Evolutionary conservation across 1,140 invertebrate genomes (phyloP).

Genomic region (Drosophila rufa): DNA sequence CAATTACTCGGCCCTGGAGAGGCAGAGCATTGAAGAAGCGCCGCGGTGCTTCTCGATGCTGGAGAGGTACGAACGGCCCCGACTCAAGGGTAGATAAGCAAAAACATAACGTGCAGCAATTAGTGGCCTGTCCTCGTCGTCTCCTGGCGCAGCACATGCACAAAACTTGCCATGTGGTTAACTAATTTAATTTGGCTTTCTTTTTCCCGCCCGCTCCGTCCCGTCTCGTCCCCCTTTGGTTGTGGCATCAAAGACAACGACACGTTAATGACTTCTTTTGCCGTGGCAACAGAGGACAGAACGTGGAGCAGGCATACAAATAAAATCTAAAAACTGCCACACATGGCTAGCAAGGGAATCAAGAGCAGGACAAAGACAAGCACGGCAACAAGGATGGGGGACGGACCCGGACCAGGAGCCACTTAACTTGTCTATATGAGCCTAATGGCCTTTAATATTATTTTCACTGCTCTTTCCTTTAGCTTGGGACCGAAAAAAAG

Average conservation of each 20-base stretch:
- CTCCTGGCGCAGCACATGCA: constrained; percentile 43
- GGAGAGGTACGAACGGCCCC: not conserved
- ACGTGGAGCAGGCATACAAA: constrained; percentile 65
- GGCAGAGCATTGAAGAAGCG: constrained; percentile 1
- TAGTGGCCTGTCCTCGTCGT: constrained; percentile 59
- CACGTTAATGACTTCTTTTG: constrained; percentile 84
- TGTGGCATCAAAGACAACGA: constrained; percentile 80
- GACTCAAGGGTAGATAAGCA: constrained; percentile 61
- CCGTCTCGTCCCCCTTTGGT: constrained; percentile 13
- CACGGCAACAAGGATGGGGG: not conserved
- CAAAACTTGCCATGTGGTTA: constrained; percentile 84
- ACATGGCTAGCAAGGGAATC: constrained; percentile 58
- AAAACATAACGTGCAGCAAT: constrained; percentile 84
- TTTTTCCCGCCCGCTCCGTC: constrained; percentile 47
- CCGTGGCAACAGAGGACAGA: constrained; percentile 56
- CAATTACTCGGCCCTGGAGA: constrained; percentile 65
- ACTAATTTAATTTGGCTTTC: constrained; percentile 83
- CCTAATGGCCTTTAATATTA: constrained; percentile 85
- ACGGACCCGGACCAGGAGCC: constrained; percentile 57
- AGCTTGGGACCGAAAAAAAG: constrained; percentile 41
- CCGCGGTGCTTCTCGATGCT: constrained; percentile 18
- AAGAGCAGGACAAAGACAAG: constrained; percentile 23
- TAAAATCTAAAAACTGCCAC: constrained; percentile 77
- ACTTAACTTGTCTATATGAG: constrained; percentile 85
- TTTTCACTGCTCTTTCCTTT: constrained; percentile 75